Evolutionary conservation across 2,888 invertebrate species (phyloP), one percentile per base, ranked within the genome.

Genomic region (Operophtera brumata): DNA sequence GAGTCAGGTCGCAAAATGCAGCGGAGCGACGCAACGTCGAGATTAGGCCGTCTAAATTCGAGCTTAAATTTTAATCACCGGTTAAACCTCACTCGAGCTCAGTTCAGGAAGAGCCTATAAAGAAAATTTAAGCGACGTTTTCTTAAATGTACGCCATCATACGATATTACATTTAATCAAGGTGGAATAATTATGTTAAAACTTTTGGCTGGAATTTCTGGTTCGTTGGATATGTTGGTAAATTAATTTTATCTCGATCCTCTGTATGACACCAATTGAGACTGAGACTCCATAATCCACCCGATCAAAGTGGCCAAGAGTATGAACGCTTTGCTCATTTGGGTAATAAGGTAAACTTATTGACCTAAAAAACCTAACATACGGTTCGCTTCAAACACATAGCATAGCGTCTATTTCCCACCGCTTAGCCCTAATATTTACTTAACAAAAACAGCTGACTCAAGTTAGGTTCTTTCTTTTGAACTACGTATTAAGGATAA

Each of bases 41-140:
- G 86, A 86, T 88, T 86, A 86, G 83, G 77, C 77, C 75, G 81
- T 84, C 84, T 84, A 82, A 87, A 88, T 80, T 86, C 79, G 66
- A 73, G 83, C 78, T 84, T 86, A 86, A 87, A 84, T 81, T 83
- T 85, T 85, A 86, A 85, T 86, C 84, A 76, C 61, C 55, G 57
- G 76, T 79, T 80, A 77, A 84, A 79, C 73, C 79, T 79, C 73
- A 70, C 73, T 74, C 64, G 75, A 74, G 76, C 36, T 71, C 73
- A 71, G 72, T 76, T 73, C 71, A 70, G 75, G 74, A 73, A 73
- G 69, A 49, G 57, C 71, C 70, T 76, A 71, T 80, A 77, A 77
- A 75, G 80, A 75, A 82, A 79, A 80, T 80, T 82, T 78, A 75
- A 64, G 70, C 73, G 75, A 73, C 74, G 73, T 78, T 80, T 78